Evolutionary conservation across 2,888 invertebrate genomes (phyloP).

Genomic region (Leistus spinibarbis): DNA sequence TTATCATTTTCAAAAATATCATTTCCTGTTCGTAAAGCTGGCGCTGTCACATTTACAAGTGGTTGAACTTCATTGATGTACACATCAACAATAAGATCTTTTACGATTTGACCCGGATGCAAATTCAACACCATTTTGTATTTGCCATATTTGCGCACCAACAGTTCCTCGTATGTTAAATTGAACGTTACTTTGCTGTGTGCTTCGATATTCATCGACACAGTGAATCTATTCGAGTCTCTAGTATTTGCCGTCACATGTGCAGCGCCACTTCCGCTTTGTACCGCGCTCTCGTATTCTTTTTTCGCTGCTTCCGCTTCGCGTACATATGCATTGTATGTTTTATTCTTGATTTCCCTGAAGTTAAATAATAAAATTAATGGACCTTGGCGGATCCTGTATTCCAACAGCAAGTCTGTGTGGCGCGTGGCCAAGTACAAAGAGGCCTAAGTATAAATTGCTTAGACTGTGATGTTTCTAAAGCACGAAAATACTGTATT

Average conservation of each 20-base stretch:
- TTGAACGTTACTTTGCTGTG: slow-evolving; percentile 69
- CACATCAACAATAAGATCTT: slow-evolving; percentile 67
- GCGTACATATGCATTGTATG: slow-evolving; percentile 14
- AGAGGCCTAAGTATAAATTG: no score
- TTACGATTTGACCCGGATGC: slow-evolving; percentile 70
- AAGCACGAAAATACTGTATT: no score
- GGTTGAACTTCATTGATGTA: slow-evolving; percentile 68
- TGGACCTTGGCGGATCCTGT: no score
- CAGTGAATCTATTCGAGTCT: slow-evolving; percentile 73
- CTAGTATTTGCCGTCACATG: slow-evolving; percentile 69
- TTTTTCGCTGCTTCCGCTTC: slow-evolving; percentile 19
- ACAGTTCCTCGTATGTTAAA: slow-evolving; percentile 74
- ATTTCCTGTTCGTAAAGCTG: slow-evolving; percentile 68
- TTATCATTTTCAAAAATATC: slow-evolving; percentile 59
- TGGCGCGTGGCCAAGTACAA: no score
- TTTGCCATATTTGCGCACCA: slow-evolving; percentile 66
- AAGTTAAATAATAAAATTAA: no score
- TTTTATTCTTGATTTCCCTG: slow-evolving; percentile 22
- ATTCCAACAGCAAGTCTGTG: no score
- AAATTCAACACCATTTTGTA: slow-evolving; percentile 74
- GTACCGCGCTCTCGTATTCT: slow-evolving; percentile 57
- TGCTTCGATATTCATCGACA: slow-evolving; percentile 70
- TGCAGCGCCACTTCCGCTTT: slow-evolving; percentile 65
- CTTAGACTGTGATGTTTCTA: no score
- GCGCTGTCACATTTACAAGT: slow-evolving; percentile 66